These are phyloP conservation scores for Trachelus troglodyta DNA, from an alignment of 2,888 invertebrate genomes.

Conservation along the genomic window DNA sequence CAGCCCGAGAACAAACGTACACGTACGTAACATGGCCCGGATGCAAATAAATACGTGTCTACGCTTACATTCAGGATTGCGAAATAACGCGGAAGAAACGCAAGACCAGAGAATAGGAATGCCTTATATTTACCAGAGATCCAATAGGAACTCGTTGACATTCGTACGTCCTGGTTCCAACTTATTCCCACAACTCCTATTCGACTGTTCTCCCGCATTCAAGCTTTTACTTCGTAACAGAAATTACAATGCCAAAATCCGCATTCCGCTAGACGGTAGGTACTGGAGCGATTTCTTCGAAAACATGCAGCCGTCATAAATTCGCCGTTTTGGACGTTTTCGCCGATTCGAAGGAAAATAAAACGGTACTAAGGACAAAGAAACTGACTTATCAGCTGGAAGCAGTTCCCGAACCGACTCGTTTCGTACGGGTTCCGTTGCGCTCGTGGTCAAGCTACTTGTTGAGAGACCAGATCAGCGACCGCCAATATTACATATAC, in stretches of 20 bases:
- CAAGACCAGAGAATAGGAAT: too few species aligned
- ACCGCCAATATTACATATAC: slow-evolving; percentile 43
- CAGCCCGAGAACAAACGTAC: too few species aligned
- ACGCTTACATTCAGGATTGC: slow-evolving; percentile 52
- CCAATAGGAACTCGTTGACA: too few species aligned
- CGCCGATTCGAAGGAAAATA: slow-evolving; percentile 13
- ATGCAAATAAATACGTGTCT: slow-evolving; percentile 48
- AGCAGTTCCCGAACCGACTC: slow-evolving; percentile 22
- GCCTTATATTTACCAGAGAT: too few species aligned
- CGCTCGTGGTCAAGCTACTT: slow-evolving; percentile 37
- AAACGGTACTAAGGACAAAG: background rate
- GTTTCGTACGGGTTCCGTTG: slow-evolving; percentile 2
- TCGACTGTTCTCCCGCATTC: background rate
- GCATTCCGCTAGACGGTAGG: background rate
- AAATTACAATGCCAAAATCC: background rate
- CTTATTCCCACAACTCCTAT: too few species aligned
- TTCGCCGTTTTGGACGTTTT: background rate
- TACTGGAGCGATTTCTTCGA: too few species aligned
- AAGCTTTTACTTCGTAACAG: background rate
- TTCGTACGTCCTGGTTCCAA: too few species aligned
- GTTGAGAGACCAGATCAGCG: slow-evolving; percentile 37
- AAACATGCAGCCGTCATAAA: background rate
- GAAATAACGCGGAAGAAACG: slow-evolving; percentile 42
- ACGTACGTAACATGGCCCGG: slow-evolving; percentile 1
- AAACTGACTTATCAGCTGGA: background rate